Evolutionary conservation across 2,113 vertebrate species (phyloP).

Genomic region (Chinchilla lanigera): DNA sequence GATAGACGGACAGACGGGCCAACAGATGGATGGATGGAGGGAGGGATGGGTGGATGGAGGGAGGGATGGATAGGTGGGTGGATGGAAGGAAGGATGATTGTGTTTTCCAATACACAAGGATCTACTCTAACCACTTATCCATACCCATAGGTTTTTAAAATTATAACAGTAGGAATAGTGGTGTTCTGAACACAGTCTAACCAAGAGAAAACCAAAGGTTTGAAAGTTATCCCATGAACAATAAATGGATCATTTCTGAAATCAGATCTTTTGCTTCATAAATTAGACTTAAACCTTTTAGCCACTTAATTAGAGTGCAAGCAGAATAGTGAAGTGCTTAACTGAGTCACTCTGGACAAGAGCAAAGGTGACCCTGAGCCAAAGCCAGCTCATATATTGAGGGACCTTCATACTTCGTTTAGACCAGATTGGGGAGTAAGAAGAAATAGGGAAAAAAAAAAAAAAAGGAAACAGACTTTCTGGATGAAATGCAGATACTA

Average conservation of each 20-base stretch:
- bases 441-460: not conserved
- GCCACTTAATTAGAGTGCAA: not conserved
- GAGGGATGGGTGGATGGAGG: too few relatives aligned
- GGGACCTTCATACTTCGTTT: not conserved
- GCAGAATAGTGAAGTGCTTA: not conserved
- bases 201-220: not conserved
- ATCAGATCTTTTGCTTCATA: not conserved
- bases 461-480: not conserved
- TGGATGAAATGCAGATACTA: not conserved
- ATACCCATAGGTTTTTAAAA: not conserved
- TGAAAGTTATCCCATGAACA: not conserved
- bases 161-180: not conserved
- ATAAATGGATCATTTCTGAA: not conserved
- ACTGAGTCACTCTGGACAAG: not conserved
- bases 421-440: not conserved
- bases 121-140: not conserved
- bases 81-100: not conserved
- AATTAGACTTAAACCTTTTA: not conserved
- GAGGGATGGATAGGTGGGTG: too few relatives aligned
- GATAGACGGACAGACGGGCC: too few relatives aligned
- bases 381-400: not conserved
- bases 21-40: too few relatives aligned
- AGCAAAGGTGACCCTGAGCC: not conserved
- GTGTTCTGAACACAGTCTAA: slow-evolving; percentile 7
- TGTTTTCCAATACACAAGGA: not conserved